A percentile compares a stretch with the other conserved stretches of the same genome.
Conservation (phyloP, 2,113 vertebrate species). For the Nymphicus hollandicus region DNA sequence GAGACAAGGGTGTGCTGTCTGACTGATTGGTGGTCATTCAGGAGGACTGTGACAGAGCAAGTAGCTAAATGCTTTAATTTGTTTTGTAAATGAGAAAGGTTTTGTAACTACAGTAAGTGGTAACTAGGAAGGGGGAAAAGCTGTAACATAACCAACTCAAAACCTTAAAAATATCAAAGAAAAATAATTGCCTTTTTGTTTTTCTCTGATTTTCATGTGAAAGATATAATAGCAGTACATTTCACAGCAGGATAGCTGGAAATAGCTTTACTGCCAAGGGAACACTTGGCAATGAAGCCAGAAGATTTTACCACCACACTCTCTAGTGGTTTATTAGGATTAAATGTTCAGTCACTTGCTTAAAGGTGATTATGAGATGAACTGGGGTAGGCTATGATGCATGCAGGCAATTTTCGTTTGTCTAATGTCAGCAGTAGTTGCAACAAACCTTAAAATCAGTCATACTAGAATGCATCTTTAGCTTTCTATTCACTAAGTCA, state of each 20-base stretch:
- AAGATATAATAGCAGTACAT: too few species aligned
- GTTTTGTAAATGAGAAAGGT: too few species aligned
- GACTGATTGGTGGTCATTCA: background rate
- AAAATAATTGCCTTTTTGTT: too few species aligned
- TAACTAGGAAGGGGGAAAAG: too few species aligned
- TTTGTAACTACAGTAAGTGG: too few species aligned
- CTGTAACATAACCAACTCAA: too few species aligned
- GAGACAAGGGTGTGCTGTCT: background rate
- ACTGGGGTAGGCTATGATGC: background rate
- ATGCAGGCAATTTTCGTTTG: background rate
- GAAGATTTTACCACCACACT: background rate
- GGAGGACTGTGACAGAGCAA: background rate
- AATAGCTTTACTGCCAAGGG: too few species aligned
- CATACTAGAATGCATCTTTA: background rate
- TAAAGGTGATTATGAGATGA: conserved; percentile 5
- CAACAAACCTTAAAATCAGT: background rate
- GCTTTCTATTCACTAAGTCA: background rate
- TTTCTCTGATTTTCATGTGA: too few species aligned
- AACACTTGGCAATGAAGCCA: background rate
- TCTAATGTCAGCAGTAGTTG: background rate
- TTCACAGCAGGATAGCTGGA: too few species aligned
- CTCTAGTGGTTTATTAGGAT: background rate
- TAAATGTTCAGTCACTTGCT: background rate
- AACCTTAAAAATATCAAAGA: too few species aligned
- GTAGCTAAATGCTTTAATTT: background rate